Conservation (phyloP, 2,888 invertebrate species). For the Lasioglossum oenotherae region DNA sequence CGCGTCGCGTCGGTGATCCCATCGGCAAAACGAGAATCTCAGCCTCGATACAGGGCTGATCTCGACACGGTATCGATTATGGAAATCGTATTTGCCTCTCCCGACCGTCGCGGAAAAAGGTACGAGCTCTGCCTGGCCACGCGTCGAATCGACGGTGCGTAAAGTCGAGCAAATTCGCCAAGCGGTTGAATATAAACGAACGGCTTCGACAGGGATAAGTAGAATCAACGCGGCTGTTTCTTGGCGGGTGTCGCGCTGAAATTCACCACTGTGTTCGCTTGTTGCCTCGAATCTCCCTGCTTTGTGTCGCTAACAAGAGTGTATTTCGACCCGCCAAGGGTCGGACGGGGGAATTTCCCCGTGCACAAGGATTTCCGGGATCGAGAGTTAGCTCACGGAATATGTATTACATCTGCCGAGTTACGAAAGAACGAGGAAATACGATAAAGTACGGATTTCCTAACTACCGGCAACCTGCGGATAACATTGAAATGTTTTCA, state of each 20-base stretch:
- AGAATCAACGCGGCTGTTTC: slow-evolving; percentile 29
- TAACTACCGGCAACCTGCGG: neutral
- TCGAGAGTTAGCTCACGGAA: neutral
- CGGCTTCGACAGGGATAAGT: slow-evolving; percentile 38
- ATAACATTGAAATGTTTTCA: too few species aligned
- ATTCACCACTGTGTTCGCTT: neutral
- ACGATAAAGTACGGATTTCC: neutral
- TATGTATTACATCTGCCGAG: neutral
- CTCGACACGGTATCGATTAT: slow-evolving; percentile 65
- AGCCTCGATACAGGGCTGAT: slow-evolving; percentile 29
- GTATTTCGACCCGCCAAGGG: neutral
- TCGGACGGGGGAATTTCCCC: neutral
- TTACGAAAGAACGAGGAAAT: neutral
- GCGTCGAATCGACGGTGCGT: slow-evolving; percentile 42
- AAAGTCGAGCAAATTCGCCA: slow-evolving; percentile 41
- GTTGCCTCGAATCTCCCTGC: neutral
- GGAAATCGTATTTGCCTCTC: slow-evolving; percentile 62
- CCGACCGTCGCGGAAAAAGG: slow-evolving; percentile 37
- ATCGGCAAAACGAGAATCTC: slow-evolving; percentile 39
- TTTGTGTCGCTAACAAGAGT: neutral
- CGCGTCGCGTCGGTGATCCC: slow-evolving; percentile 23
- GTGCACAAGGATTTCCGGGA: neutral
- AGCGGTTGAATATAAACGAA: slow-evolving; percentile 48
- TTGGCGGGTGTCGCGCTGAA: neutral
- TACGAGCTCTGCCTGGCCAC: neutral